Conservation (phyloP, 2,113 vertebrate species). For the Epinephelus cyanopodus region DNA sequence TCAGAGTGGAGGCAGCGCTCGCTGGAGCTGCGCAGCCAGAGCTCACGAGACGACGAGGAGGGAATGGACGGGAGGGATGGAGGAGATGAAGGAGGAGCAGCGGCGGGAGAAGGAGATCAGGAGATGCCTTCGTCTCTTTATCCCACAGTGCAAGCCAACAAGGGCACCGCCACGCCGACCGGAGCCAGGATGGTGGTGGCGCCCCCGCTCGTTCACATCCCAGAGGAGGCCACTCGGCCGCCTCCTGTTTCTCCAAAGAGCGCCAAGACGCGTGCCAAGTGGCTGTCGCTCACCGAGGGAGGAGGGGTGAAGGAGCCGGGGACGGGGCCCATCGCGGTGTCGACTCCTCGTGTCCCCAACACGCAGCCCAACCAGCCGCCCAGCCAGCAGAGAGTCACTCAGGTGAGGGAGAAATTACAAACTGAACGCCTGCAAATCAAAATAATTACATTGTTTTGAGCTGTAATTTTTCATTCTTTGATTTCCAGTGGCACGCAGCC, state of each 20-base stretch:
- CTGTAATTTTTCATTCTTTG: slow-evolving; percentile 26
- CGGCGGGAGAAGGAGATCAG: slow-evolving; percentile 67
- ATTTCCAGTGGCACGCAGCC: slow-evolving; percentile 32
- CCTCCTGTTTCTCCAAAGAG: slow-evolving; percentile 86
- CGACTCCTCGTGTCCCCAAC: slow-evolving; percentile 78
- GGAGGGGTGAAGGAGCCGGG: slow-evolving; percentile 75
- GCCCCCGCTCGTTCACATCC: slow-evolving; percentile 90
- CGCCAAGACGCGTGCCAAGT: slow-evolving; percentile 92
- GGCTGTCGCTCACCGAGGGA: slow-evolving; percentile 94
- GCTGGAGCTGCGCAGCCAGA: slow-evolving; percentile 90
- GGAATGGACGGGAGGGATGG: slow-evolving; percentile 74
- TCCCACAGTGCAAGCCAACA: slow-evolving; percentile 88
- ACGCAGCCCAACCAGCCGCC: slow-evolving; percentile 73
- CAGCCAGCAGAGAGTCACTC: slow-evolving; percentile 92
- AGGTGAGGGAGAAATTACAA: slow-evolving; percentile 72
- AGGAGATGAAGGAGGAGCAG: slow-evolving; percentile 73
- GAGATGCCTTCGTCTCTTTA: slow-evolving; percentile 88
- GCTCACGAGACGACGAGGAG: slow-evolving; percentile 83
- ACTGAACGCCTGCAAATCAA: slow-evolving; percentile 13
- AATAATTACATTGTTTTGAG: background rate
- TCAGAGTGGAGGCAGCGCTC: slow-evolving; percentile 97
- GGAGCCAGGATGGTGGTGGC: slow-evolving; percentile 88
- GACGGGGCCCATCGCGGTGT: slow-evolving; percentile 75
- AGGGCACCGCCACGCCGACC: slow-evolving; percentile 65
- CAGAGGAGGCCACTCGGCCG: slow-evolving; percentile 85